These are phyloP conservation scores for Nannoperca australis DNA, from an alignment of 2,797 vertebrate species.

Conservation along the genomic window DNA sequence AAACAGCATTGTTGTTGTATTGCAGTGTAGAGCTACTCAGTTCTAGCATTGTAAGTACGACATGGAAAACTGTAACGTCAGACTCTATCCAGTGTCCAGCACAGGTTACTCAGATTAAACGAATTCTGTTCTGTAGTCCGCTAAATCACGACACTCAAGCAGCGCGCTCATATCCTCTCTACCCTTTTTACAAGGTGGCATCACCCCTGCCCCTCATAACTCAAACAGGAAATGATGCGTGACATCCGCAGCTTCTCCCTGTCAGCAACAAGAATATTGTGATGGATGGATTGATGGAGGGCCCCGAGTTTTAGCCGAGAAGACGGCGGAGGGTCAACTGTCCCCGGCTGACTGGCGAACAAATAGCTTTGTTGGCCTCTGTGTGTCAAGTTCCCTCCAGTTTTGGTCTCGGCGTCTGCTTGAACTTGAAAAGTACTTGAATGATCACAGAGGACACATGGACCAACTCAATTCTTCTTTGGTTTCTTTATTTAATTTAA, in stretches of 20 bases:
- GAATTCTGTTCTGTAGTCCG: background rate
- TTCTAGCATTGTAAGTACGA: background rate
- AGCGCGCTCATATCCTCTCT: background rate
- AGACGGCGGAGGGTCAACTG: conserved; percentile 33
- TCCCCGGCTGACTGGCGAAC: conserved; percentile 57
- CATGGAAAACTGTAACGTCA: background rate
- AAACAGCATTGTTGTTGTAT: background rate
- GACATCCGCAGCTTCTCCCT: conserved; percentile 56
- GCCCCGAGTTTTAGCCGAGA: conserved; percentile 43
- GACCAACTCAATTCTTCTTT: no score
- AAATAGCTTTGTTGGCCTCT: conserved; percentile 58
- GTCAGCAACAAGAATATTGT: conserved; percentile 62
- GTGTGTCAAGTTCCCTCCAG: no score
- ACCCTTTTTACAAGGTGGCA: conserved; percentile 32
- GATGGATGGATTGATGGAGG: conserved; percentile 63
- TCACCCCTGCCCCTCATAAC: conserved; percentile 58
- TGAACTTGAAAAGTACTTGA: no score
- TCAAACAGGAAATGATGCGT: conserved; percentile 62
- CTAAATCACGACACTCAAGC: background rate
- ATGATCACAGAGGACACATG: no score
- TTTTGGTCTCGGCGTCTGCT: no score
- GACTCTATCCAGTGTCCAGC: background rate
- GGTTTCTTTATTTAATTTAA: no score
- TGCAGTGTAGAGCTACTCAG: background rate
- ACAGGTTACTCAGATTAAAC: background rate